phyloP scores from a whole-genome alignment of 2,113 vertebrate species.

The Danionella cerebrum region DNA sequence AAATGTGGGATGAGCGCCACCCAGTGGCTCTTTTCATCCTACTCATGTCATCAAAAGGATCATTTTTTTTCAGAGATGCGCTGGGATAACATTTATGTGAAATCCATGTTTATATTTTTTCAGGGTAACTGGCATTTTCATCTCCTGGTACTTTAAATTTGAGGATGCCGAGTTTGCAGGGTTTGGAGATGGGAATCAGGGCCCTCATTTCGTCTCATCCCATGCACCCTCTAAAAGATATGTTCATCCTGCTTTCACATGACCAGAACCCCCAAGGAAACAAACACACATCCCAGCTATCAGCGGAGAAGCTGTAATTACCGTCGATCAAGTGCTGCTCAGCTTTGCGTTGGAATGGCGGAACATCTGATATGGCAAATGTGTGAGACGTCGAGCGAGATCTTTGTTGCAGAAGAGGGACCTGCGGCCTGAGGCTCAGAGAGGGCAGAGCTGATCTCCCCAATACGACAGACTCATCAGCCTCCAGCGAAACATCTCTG shows the following conservation, averaged over 20 bases:
- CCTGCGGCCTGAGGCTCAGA: conserved; percentile 40
- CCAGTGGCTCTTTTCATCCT: too few relatives aligned
- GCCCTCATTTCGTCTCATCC: too few relatives aligned
- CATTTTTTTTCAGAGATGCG: too few relatives aligned
- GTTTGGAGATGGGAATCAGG: too few relatives aligned
- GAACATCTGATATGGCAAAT: conserved; percentile 54
- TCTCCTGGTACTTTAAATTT: too few relatives aligned
- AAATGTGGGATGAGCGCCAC: too few relatives aligned
- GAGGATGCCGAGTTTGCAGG: too few relatives aligned
- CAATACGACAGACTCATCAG: conserved; percentile 52
- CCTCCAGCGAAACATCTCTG: conserved; percentile 44
- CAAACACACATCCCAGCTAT: conserved; percentile 17
- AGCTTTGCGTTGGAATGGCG: conserved; percentile 56
- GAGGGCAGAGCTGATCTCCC: conserved; percentile 53
- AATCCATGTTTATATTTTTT: too few relatives aligned
- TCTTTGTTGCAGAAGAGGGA: conserved; percentile 28
- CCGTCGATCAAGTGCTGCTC: conserved; percentile 51
- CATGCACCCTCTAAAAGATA: conserved; percentile 63
- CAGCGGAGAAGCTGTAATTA: conserved; percentile 58
- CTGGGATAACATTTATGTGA: too few relatives aligned
- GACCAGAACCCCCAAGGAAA: conserved; percentile 53
- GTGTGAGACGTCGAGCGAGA: conserved; percentile 52
- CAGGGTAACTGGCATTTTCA: too few relatives aligned
- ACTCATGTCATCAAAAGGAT: too few relatives aligned
- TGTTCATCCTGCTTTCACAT: conserved; percentile 63